Conservation (phyloP, 2,797 vertebrate genomes). For the Macroramphosus scolopax region DNA sequence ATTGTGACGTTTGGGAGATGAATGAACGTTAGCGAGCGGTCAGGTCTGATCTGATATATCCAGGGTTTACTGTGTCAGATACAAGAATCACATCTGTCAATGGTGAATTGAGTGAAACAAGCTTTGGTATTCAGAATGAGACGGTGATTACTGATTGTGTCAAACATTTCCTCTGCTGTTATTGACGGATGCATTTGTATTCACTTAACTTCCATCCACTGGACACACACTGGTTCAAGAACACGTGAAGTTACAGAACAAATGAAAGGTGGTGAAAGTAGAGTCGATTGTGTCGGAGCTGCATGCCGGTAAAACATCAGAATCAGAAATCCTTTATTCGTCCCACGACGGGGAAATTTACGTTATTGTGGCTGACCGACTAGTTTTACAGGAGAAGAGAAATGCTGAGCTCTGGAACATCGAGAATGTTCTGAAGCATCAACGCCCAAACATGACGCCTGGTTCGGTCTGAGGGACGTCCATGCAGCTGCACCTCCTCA, state of each 20-base stretch:
- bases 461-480: constrained; percentile 64
- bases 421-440: constrained; percentile 53
- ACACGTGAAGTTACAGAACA: neutral
- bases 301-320: no score
- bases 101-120: constrained; percentile 43
- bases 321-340: no score
- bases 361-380: no score
- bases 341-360: no score
- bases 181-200: constrained; percentile 31
- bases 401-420: constrained; percentile 44
- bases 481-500: constrained; percentile 15
- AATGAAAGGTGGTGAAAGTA: no score
- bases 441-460: constrained; percentile 58
- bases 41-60: constrained; percentile 39
- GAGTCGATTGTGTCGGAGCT: no score
- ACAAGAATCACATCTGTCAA: constrained; percentile 56
- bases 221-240: constrained; percentile 8
- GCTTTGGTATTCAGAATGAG: constrained; percentile 50
- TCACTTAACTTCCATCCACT: neutral
- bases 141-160: constrained; percentile 33
- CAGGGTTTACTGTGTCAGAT: constrained; percentile 31
- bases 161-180: constrained; percentile 6
- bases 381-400: no score
- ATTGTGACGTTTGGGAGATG: constrained; percentile 69
- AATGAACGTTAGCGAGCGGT: constrained; percentile 22